phyloP scores from a whole-genome alignment of 2,113 vertebrate genomes.

The Dendropsophus ebraccatus region DNA sequence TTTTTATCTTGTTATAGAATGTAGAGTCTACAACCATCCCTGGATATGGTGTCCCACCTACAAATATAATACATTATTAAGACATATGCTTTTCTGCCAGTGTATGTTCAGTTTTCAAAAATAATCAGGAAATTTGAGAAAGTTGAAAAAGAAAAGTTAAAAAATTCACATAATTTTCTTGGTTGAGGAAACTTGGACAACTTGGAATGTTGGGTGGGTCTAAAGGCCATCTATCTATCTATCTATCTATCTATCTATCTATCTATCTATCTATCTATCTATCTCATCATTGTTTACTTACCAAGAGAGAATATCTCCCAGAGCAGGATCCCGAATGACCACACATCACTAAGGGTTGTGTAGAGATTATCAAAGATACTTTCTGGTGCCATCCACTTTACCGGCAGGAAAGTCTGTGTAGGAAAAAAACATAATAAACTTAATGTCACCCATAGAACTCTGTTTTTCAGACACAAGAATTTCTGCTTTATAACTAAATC shows the following conservation, averaged over 20 bases:
- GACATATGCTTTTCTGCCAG: background rate
- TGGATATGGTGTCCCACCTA: conserved; percentile 97
- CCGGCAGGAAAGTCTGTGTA: conserved; percentile 91
- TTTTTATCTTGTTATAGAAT: conserved; percentile 99
- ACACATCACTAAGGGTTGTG: conserved; percentile 95
- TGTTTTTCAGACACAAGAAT: conserved; percentile 2
- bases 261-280: too few species aligned
- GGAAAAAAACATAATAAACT: conserved; percentile 1
- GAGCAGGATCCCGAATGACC: conserved; percentile 96
- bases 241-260: too few species aligned
- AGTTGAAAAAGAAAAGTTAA: too few species aligned
- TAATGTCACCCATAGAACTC: background rate
- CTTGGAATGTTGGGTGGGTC: too few species aligned
- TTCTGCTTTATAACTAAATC: conserved; percentile 20
- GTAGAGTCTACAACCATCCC: conserved; percentile 98
- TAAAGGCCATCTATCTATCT: background rate
- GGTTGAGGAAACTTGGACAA: background rate
- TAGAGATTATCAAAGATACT: conserved; percentile 99
- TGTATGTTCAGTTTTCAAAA: background rate
- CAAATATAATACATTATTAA: background rate
- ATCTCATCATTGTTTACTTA: conserved; percentile 68
- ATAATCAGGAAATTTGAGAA: background rate
- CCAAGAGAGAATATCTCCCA: conserved; percentile 99
- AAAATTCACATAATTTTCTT: background rate
- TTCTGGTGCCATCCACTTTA: conserved; percentile 99